Base-by-base conservation (phyloP, 1,140 invertebrate genomes). In the Vollenhovia emeryi region DNA sequence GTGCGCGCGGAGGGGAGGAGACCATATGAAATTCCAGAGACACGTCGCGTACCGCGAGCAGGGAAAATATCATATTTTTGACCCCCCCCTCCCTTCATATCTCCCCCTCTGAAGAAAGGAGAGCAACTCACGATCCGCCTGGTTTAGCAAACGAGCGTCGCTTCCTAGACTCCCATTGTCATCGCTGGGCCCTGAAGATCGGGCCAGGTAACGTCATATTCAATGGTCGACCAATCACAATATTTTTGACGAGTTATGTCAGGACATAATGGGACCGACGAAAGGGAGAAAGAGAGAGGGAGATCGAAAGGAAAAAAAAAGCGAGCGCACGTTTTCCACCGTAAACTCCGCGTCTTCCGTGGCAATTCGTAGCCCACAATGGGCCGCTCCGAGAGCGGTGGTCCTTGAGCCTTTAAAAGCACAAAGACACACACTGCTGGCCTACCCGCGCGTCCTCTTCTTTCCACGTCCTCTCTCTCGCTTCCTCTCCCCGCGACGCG, bases 231-330 rank as follows among this genome's bases (percentile, higher is more conserved):
- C 94, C 94, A 95, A 95, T 95, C 94, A 94, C 94, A 95, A 95
- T 95, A 95, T 95, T 95, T 95, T 95, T 94, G 93, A 95, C 94
- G 93, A 94, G 93, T 95, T 95, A 94, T 92, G 93, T 92, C 93
- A 92, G 91, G 60, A 33, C 84, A 94, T 94, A 94, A 95, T 94
- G 90, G 92, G 50, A 64, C 52, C 57, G 73, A 71, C 57, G 33
- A 64, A 84, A 60, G 40, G 21, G 18, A 59, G 50, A 40, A n/a
- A 59, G 21, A 60, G 21, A 75, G 15, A 57, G 13, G 59, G 52
- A 40, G 8, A 40, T 15, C 11, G 33, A n/a, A 21, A 18, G 36
- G n/a, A 15, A 43, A 33, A 8, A 21, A 18, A 21, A 43, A 73
- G 59, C 11, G 27, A 60, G 69, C 69, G 24, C 40, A 43, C 55